A percentile compares a stretch with the other conserved stretches of the same genome.
These are phyloP conservation scores for Cetonia aurata DNA, from an alignment of 2,888 invertebrate species.

Conservation along the genomic window DNA sequence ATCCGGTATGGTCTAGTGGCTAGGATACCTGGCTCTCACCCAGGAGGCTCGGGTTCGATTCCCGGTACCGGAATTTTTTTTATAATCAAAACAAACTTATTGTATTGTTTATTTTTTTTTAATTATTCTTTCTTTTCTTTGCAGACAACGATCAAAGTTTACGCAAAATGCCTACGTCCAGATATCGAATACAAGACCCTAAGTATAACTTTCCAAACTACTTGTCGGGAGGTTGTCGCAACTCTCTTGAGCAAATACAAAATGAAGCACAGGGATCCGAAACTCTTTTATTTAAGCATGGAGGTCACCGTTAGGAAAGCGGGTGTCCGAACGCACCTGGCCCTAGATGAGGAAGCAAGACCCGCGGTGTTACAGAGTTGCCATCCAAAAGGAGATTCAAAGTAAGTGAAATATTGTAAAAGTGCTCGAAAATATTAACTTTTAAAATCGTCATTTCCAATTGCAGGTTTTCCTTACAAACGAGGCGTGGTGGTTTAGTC, in stretches of 20 bases:
- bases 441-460: constrained; percentile 35
- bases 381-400: constrained; percentile 93
- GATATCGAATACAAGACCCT: constrained; percentile 97
- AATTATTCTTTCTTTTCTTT: constrained; percentile 59
- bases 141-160: constrained; percentile 93
- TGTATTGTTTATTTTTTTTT: constrained; percentile 5
- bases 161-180: constrained; percentile 87
- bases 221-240: constrained; percentile 87
- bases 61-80: constrained; percentile 75
- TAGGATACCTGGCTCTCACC: constrained; percentile 81
- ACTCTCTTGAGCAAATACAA: constrained; percentile 86
- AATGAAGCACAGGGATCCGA: constrained; percentile 92
- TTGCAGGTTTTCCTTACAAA: constrained; percentile 86
- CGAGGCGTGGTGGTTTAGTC: constrained; percentile 90
- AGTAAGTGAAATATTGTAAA: constrained; percentile 69
- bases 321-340: constrained; percentile 84
- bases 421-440: neutral
- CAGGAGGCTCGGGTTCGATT: constrained; percentile 82
- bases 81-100: constrained; percentile 24
- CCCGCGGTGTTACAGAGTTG: constrained; percentile 94
- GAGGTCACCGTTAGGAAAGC: constrained; percentile 90
- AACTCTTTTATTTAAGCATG: constrained; percentile 94
- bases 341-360: constrained; percentile 88
- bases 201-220: constrained; percentile 89
- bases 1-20: constrained; percentile 78